phyloP scores from a whole-genome alignment of 2,113 vertebrate genomes.

The Ictalurus furcatus region DNA sequence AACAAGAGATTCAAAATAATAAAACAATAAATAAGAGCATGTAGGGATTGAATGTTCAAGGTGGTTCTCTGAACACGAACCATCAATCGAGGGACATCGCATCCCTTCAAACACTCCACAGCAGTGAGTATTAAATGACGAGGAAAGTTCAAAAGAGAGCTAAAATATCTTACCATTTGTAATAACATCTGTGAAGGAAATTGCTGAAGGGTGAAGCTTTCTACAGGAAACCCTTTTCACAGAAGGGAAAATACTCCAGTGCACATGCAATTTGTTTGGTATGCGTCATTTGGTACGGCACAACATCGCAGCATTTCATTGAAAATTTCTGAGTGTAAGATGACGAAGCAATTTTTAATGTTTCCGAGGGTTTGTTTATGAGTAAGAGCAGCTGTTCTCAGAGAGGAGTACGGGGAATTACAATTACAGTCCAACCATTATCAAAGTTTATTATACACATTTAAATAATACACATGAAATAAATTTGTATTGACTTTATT shows the following conservation, averaged over 20 bases:
- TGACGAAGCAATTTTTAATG: not conserved
- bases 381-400: not conserved
- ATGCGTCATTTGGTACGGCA: not conserved
- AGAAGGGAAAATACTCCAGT: not conserved
- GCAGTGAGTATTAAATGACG: slow-evolving; percentile 19
- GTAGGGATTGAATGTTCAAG: not conserved
- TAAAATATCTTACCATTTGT: slow-evolving; percentile 46
- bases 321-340: not conserved
- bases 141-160: slow-evolving; percentile 39
- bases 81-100: not conserved
- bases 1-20: not conserved
- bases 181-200: slow-evolving; percentile 57
- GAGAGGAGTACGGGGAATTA: not conserved
- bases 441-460: not conserved
- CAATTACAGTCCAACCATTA: not conserved
- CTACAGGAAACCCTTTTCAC: slow-evolving; percentile 17
- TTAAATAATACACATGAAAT: not conserved
- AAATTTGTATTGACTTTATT: not conserved
- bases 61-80: not conserved
- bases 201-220: slow-evolving; percentile 34
- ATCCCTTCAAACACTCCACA: slow-evolving; percentile 24
- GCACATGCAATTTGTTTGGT: slow-evolving; percentile 20
- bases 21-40: slow-evolving; percentile 31
- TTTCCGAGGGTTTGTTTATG: not conserved
- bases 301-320: not conserved